These are phyloP conservation scores for Poeciliopsis infans DNA, from an alignment of 2,797 vertebrate species.

Conservation along the genomic window DNA sequence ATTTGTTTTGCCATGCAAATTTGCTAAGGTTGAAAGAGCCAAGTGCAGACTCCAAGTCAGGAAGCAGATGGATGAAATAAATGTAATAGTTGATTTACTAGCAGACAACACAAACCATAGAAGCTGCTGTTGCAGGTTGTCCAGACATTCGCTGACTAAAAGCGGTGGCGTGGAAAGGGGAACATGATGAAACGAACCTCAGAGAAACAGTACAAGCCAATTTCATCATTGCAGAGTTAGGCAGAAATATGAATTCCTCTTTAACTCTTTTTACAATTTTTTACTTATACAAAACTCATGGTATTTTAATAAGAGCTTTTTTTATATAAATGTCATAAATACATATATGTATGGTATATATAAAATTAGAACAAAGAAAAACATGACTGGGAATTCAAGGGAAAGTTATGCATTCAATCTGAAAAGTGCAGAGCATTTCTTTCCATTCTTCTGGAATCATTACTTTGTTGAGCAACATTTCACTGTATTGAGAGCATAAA, in stretches of 20 bases:
- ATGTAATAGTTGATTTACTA: not conserved
- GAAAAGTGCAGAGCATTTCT: not conserved
- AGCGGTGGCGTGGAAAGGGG: not conserved
- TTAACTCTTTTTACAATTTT: not conserved
- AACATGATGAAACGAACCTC: not conserved
- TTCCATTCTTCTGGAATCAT: not conserved
- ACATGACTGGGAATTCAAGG: not conserved
- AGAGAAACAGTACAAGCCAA: not conserved
- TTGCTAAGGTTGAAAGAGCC: not conserved
- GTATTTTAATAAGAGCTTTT: not conserved
- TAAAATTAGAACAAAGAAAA: not conserved
- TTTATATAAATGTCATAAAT: not conserved
- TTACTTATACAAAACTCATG: not conserved
- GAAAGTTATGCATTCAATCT: not conserved
- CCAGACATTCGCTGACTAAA: not conserved
- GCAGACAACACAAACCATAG: not conserved
- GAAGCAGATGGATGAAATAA: not conserved
- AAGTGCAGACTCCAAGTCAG: not conserved
- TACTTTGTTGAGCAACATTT: not conserved
- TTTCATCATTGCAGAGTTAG: not conserved
- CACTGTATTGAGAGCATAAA: not conserved
- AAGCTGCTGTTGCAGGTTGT: not conserved
- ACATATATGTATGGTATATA: not conserved
- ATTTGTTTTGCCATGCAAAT: conserved; percentile 9
- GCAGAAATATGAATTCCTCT: not conserved